Evolutionary conservation across 64 coral and sea anemone genomes (phyloP).

Genomic region (Catalaphyllia jardinei): DNA sequence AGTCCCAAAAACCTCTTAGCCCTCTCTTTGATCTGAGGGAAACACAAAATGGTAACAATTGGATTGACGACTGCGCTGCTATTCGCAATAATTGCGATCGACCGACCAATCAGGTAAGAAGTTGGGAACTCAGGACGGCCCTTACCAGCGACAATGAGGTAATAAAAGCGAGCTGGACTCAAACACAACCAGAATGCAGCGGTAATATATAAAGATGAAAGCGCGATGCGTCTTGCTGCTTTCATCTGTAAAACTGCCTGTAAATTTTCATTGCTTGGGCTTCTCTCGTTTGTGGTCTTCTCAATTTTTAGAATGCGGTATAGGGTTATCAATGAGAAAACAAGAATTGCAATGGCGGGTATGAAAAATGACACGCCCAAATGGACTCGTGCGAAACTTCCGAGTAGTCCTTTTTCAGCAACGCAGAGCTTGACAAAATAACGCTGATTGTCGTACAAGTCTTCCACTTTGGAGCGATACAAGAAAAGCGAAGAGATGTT

Average conservation of each 20-base stretch:
- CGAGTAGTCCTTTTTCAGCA: not conserved
- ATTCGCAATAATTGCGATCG: not conserved
- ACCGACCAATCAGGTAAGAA: constrained; percentile 4
- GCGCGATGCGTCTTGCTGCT: not conserved
- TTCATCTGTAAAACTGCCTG: not conserved
- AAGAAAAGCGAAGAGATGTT: constrained; percentile 7
- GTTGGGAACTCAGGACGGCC: constrained; percentile 9
- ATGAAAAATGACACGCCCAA: not conserved
- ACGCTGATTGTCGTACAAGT: not conserved
- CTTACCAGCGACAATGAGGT: not conserved
- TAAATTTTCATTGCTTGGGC: not conserved
- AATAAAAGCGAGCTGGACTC: constrained; percentile 7
- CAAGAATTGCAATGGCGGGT: not conserved
- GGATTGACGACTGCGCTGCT: constrained; percentile 6
- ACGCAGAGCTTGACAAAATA: not conserved
- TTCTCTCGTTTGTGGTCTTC: not conserved
- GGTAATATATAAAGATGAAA: not conserved
- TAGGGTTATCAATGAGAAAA: not conserved
- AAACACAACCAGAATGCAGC: not conserved
- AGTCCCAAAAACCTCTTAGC: not conserved
- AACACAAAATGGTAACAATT: not conserved
- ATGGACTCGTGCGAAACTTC: not conserved
- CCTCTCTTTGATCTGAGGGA: not conserved
- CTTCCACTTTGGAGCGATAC: not conserved
- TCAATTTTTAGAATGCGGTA: not conserved